Conservation (phyloP, 2,113 vertebrate genomes). For the Melanocharis versteri region DNA sequence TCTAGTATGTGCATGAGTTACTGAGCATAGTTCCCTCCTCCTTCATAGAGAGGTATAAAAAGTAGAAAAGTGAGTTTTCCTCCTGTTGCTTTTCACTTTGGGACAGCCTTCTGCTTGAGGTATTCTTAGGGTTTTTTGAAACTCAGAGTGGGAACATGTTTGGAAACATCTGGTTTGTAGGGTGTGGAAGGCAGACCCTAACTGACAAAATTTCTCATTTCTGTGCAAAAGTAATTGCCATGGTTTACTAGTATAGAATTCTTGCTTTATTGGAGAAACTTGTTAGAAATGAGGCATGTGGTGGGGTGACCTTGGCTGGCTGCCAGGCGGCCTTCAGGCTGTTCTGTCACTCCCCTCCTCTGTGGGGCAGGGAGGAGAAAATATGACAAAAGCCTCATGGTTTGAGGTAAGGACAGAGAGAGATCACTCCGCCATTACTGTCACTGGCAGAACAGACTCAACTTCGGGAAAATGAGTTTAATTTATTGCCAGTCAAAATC, state of each 20-base stretch:
- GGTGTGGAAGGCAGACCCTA: not conserved
- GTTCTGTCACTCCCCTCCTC: not conserved
- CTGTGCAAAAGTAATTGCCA: not conserved
- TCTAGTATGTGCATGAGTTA: not conserved
- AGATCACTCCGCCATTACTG: not conserved
- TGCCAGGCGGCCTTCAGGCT: not conserved
- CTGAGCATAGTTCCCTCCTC: not conserved
- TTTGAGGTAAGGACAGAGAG: not conserved
- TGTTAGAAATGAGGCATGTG: not conserved
- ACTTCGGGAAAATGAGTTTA: not conserved
- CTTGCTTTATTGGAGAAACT: not conserved
- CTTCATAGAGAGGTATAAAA: not conserved
- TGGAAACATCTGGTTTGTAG: not conserved
- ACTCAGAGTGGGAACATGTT: not conserved
- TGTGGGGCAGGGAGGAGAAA: rapidly evolving
- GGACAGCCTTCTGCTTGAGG: not conserved
- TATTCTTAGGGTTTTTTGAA: not conserved
- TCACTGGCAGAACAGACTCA: not conserved
- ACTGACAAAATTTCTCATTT: not conserved
- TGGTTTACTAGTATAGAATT: not conserved
- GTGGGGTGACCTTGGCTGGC: not conserved
- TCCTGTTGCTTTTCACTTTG: not conserved
- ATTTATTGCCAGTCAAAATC: not conserved
- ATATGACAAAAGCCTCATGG: not conserved
- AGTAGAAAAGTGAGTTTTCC: not conserved